Conservation (phyloP, 2,113 vertebrate species). For the Cervus canadensis region DNA sequence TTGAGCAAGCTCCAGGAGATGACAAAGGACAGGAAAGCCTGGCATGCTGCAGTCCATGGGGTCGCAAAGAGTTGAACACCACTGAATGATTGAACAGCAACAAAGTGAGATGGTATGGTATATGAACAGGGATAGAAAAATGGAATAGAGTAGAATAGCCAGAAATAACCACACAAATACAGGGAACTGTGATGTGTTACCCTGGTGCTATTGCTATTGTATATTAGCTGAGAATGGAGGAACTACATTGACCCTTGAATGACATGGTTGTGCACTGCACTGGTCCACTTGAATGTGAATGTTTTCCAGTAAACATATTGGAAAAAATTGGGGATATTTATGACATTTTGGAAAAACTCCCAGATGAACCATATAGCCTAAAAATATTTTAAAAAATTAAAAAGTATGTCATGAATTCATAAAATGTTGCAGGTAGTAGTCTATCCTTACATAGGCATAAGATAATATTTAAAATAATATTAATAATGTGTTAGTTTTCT, state of each 20-base stretch:
- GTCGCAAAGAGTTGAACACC: not conserved
- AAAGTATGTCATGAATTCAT: not conserved
- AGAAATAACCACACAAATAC: not conserved
- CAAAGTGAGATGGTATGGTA: not conserved
- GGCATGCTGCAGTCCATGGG: not conserved
- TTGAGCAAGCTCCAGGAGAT: not conserved
- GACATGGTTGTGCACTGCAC: not conserved
- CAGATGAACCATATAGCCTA: not conserved
- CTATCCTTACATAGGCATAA: not conserved
- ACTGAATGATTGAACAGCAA: not conserved
- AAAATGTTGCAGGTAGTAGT: not conserved
- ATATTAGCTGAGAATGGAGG: not conserved
- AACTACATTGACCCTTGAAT: not conserved
- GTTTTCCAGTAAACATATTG: not conserved
- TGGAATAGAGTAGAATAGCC: not conserved
- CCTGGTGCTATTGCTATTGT: not conserved
- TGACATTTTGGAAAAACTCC: not conserved
- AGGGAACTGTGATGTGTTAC: not conserved
- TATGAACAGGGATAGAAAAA: not conserved
- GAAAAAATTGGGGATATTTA: not conserved
- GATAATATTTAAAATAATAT: not conserved
- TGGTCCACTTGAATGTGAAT: not conserved
- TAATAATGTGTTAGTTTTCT: not conserved
- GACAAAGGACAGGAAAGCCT: not conserved
- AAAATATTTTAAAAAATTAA: not conserved